phyloP scores from a whole-genome alignment of 2,113 vertebrate genomes.

The Paradoxurus hermaphroditus region DNA sequence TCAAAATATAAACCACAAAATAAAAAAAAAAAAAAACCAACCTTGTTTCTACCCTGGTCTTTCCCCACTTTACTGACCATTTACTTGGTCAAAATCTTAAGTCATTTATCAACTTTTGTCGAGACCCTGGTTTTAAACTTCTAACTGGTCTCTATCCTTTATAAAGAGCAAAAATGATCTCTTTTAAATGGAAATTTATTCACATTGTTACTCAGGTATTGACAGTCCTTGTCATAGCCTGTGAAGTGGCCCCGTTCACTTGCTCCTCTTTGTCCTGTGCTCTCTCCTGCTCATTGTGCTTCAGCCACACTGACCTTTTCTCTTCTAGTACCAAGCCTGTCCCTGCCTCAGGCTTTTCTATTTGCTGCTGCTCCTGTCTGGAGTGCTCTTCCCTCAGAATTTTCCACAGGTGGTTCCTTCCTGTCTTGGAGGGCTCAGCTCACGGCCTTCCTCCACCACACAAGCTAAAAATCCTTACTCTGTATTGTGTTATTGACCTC shows the following conservation, averaged over 20 bases:
- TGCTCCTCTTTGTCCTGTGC: neutral
- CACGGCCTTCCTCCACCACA: neutral
- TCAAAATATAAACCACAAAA: slow-evolving; percentile 18
- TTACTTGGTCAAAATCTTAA: neutral
- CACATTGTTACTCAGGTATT: neutral
- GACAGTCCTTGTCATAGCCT: too few relatives aligned
- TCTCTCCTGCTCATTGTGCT: neutral
- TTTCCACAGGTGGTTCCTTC: neutral
- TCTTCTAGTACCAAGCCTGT: neutral
- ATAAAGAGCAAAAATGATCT: neutral
- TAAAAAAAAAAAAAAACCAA: neutral
- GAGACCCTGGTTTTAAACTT: neutral
- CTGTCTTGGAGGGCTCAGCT: neutral
- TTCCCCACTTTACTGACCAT: slow-evolving; percentile 1
- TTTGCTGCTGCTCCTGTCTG: neutral
- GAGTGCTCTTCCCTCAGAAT: neutral
- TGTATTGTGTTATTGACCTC: neutral
- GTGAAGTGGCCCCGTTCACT: neutral
- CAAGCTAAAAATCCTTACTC: neutral
- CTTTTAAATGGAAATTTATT: neutral
- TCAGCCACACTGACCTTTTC: neutral
- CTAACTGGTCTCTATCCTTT: neutral
- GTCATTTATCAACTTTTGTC: neutral
- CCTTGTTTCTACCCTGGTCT: neutral
- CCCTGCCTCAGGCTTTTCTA: neutral